phyloP scores from a whole-genome alignment of 1,140 invertebrate genomes.

The Ruditapes philippinarum region DNA sequence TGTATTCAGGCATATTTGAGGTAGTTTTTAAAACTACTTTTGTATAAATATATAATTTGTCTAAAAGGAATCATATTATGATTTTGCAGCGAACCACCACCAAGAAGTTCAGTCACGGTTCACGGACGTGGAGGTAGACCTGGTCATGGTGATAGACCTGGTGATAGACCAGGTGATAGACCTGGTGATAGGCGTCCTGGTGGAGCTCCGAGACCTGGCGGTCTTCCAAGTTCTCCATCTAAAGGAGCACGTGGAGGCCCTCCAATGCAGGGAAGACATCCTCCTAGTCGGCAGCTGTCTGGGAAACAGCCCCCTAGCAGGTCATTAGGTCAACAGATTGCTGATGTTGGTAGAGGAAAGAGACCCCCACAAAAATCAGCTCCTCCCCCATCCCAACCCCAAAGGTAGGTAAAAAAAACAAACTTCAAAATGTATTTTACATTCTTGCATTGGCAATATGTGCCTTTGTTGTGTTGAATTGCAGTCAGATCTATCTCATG shows the following conservation, averaged over 20 bases:
- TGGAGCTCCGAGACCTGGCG: neutral
- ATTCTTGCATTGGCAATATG: no score
- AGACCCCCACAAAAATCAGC: neutral
- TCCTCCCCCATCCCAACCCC: neutral
- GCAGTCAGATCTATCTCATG: no score
- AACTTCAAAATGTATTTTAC: no score
- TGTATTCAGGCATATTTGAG: no score
- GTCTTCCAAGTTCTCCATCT: neutral
- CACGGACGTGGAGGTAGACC: neutral
- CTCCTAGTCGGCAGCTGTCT: neutral
- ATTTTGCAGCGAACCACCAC: constrained; percentile 41
- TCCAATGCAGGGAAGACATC: no score
- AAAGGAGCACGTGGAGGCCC: neutral
- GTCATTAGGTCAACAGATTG: constrained; percentile 19
- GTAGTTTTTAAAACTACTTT: no score
- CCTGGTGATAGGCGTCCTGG: constrained; percentile 9
- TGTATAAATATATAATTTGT: no score
- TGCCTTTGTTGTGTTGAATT: no score
- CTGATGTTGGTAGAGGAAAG: neutral
- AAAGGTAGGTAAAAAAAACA: neutral
- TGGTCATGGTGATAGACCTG: neutral
- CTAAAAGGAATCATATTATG: no score
- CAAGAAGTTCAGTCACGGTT: constrained; percentile 17
- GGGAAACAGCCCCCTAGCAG: neutral
- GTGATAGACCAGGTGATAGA: no score